These are phyloP conservation scores for Troides helena DNA, from an alignment of 2,888 invertebrate species.

Conservation along the genomic window DNA sequence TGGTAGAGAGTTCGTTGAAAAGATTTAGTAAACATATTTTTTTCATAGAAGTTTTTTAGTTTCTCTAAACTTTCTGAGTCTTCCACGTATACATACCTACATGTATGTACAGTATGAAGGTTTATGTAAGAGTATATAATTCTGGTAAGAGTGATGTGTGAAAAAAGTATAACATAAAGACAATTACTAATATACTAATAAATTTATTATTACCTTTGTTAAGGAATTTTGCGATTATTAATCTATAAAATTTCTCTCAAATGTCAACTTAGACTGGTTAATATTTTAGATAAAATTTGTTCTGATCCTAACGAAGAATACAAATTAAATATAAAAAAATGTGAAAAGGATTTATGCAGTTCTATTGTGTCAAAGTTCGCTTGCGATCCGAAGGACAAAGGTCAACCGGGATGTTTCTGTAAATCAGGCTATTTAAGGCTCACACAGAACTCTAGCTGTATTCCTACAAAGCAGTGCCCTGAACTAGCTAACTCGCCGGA, in stretches of 20 bases:
- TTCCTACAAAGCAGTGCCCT: conserved; percentile 14
- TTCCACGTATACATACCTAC: not conserved
- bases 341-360: conserved; percentile 15
- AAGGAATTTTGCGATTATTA: no score
- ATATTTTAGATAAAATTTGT: conserved; percentile 23
- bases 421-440: conserved; percentile 22
- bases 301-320: conserved; percentile 20
- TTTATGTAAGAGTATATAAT: no score
- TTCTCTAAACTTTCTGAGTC: not conserved
- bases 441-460: conserved; percentile 13
- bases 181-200: no score
- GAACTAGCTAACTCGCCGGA: conserved; percentile 18
- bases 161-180: no score
- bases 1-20: not conserved
- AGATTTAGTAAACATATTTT: not conserved
- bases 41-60: not conserved
- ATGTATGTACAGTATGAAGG: no score
- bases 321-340: conserved; percentile 18
- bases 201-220: not conserved
- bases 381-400: conserved; percentile 16
- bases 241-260: not conserved
- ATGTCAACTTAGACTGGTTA: not conserved
- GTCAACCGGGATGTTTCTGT: conserved; percentile 19
- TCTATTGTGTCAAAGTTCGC: conserved; percentile 20
- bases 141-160: no score